Conservation (phyloP, 2,113 vertebrate species). For the Caranx ignobilis region DNA sequence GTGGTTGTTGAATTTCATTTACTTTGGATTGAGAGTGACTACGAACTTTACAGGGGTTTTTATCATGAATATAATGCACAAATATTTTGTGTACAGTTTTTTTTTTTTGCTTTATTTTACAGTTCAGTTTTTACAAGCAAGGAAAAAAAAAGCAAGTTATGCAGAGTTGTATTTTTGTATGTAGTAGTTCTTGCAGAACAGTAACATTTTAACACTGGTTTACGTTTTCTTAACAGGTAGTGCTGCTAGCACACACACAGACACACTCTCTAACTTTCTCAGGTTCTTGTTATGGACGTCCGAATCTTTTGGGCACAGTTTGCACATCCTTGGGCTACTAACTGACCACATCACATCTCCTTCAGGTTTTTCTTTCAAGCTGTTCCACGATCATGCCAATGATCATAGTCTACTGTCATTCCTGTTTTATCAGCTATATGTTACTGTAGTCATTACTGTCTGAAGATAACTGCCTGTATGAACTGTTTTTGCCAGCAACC, state of each 20-base stretch:
- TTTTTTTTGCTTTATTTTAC: conserved; percentile 50
- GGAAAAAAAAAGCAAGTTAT: conserved; percentile 64
- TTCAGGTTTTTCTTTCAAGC: conserved; percentile 76
- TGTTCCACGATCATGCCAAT: conserved; percentile 61
- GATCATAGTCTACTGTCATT: conserved; percentile 70
- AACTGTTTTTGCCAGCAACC: conserved; percentile 57
- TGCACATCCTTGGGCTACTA: conserved; percentile 77
- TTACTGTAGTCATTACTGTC: conserved; percentile 80
- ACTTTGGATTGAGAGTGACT: conserved; percentile 41
- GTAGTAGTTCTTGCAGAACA: conserved; percentile 74
- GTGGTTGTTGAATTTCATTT: conserved; percentile 56
- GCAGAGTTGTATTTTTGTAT: conserved; percentile 75
- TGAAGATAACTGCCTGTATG: conserved; percentile 74
- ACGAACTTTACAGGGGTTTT: conserved; percentile 59
- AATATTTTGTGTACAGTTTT: conserved; percentile 57
- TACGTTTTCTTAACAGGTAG: conserved; percentile 71
- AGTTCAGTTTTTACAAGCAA: conserved; percentile 50
- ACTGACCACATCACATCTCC: conserved; percentile 70
- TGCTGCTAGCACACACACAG: conserved; percentile 76
- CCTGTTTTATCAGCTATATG: conserved; percentile 72
- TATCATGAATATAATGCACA: conserved; percentile 71
- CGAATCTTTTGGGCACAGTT: conserved; percentile 73
- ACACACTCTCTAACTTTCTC: conserved; percentile 73
- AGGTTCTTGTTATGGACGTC: conserved; percentile 77
- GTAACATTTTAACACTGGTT: conserved; percentile 81